Conservation (phyloP, 2,888 invertebrate genomes). For the Calephelis perditalis region DNA sequence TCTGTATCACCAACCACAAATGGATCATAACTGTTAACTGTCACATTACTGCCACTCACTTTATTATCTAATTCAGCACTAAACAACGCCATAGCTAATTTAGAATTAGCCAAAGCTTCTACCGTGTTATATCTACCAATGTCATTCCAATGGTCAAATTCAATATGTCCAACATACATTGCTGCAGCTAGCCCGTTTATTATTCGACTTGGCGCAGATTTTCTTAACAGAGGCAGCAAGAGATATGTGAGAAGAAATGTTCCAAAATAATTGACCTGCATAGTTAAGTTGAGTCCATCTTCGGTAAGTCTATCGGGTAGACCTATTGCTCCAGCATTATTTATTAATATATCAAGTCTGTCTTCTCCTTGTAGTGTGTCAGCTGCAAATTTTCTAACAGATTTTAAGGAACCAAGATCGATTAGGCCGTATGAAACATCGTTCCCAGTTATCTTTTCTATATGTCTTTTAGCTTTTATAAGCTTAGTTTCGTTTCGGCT, state of each 20-base stretch:
- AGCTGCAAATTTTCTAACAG: conserved; percentile 74
- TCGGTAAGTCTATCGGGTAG: conserved; percentile 68
- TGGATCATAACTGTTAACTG: conserved; percentile 81
- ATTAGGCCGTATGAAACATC: conserved; percentile 49
- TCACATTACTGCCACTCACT: conserved; percentile 77
- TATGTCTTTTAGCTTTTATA: conserved; percentile 47
- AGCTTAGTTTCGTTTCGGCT: conserved; percentile 70
- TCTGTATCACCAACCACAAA: conserved; percentile 56
- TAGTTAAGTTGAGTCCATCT: conserved; percentile 81
- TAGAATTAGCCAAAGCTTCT: conserved; percentile 54
- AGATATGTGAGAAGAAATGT: conserved; percentile 85
- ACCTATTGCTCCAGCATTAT: conserved; percentile 77
- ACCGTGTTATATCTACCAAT: conserved; percentile 47
- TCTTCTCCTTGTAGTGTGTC: conserved; percentile 56
- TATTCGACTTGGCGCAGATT: conserved; percentile 78
- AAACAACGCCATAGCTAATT: conserved; percentile 81
- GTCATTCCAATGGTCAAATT: conserved; percentile 60
- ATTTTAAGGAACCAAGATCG: conserved; percentile 64
- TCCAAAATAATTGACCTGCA: conserved; percentile 86
- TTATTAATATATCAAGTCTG: conserved; percentile 71
- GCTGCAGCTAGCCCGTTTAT: conserved; percentile 80
- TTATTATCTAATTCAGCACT: conserved; percentile 76
- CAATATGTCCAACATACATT: conserved; percentile 68
- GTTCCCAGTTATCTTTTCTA: conserved; percentile 50
- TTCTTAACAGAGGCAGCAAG: conserved; percentile 72